phyloP scores from a whole-genome alignment of 2,888 invertebrate species.

The Ommatoiulus sabulosus region DNA sequence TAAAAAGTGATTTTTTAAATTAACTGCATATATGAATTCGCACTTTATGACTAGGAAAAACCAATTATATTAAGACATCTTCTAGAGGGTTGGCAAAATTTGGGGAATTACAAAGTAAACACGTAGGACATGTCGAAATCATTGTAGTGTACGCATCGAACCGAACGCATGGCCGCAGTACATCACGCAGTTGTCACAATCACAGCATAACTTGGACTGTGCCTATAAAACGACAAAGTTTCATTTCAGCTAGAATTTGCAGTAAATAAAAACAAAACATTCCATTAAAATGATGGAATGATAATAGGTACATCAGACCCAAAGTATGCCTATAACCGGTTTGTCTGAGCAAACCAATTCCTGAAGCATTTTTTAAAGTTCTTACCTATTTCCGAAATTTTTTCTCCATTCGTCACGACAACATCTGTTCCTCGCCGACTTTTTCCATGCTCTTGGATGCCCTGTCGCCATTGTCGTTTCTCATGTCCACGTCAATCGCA shows the following conservation, averaged over 20 bases:
- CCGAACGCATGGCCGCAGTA: neutral
- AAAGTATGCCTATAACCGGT: no score
- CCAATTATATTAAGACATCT: neutral
- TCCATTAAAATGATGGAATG: neutral
- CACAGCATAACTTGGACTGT: neutral
- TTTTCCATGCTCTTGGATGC: neutral
- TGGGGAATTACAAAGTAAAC: neutral
- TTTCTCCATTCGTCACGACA: neutral
- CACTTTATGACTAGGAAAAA: slow-evolving; percentile 4
- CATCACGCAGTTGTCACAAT: neutral
- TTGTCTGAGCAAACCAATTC: no score
- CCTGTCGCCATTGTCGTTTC: neutral
- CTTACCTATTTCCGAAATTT: neutral
- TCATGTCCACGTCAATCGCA: neutral
- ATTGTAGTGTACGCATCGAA: neutral
- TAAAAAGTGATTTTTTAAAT: no score
- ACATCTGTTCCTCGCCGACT: neutral
- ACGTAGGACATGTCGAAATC: neutral
- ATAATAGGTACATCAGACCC: neutral
- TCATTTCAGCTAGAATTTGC: neutral
- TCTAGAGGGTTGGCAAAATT: neutral
- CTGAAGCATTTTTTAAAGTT: neutral
- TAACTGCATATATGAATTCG: neutral
- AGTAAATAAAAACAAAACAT: neutral
- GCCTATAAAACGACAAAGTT: neutral